A percentile compares a stretch with the other conserved stretches of the same genome.
These are phyloP conservation scores for Apamea monoglypha DNA, from an alignment of 2,888 invertebrate species.

Conservation along the genomic window DNA sequence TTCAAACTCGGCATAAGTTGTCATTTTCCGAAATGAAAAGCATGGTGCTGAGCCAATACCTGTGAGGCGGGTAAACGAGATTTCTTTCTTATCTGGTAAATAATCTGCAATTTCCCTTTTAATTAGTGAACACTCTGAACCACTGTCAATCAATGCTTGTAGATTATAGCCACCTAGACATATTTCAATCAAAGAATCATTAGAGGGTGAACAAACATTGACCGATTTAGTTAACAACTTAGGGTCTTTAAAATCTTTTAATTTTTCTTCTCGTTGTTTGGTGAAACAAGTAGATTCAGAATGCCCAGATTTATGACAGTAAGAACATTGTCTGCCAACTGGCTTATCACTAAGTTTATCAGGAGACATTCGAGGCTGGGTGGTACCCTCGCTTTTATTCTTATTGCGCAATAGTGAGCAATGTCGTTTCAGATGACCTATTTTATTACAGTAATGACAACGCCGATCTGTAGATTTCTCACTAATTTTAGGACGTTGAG, in stretches of 20 bases:
- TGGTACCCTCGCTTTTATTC: too few species aligned
- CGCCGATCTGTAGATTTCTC: too few species aligned
- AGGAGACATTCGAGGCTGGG: too few species aligned
- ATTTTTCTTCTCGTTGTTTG: conserved; percentile 9
- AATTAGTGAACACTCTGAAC: conserved; percentile 1
- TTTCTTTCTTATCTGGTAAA: not conserved
- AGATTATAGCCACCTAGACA: conserved; percentile 4
- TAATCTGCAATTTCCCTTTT: conserved; percentile 4
- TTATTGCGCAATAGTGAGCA: too few species aligned
- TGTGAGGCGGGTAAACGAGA: conserved; percentile 1
- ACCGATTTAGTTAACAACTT: not conserved
- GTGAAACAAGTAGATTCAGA: conserved; percentile 2
- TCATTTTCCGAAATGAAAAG: not conserved
- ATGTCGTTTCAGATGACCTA: too few species aligned
- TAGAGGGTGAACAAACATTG: conserved; percentile 7
- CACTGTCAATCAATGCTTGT: too few species aligned
- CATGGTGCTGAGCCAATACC: conserved; percentile 1
- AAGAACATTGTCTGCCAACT: too few species aligned
- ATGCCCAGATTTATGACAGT: too few species aligned
- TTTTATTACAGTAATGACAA: too few species aligned
- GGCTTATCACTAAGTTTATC: too few species aligned
- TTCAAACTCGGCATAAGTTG: too few species aligned
- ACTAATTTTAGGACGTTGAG: not conserved
- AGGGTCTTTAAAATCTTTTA: not conserved
- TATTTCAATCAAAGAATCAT: conserved; percentile 16